phyloP scores from a whole-genome alignment of 1,140 invertebrate species.

The Proales similis region DNA sequence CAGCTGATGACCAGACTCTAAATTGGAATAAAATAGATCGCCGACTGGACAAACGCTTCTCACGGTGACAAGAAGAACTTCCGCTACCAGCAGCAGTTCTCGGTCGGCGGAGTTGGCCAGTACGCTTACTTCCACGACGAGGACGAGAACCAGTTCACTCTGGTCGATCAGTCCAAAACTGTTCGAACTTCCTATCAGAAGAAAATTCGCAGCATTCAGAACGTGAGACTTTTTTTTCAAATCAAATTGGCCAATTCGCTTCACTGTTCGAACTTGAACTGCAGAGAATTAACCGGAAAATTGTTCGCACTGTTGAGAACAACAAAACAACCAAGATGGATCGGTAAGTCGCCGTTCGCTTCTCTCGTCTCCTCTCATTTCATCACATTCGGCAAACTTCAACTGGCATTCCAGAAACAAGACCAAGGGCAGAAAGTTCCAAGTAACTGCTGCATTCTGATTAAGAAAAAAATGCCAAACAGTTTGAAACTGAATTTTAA shows the following conservation, averaged over 20 bases:
- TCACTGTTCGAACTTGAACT: not conserved
- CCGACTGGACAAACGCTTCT: constrained; percentile 90
- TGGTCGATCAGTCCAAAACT: constrained; percentile 28
- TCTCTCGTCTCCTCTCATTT: too few relatives aligned
- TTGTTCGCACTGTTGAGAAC: too few relatives aligned
- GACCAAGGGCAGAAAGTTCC: too few relatives aligned
- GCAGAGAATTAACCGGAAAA: constrained; percentile 19
- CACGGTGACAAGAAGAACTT: constrained; percentile 89
- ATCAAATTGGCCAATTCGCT: not conserved
- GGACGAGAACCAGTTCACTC: constrained; percentile 84
- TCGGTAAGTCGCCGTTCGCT: too few relatives aligned
- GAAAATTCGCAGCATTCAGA: constrained; percentile 15
- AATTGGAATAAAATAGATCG: constrained; percentile 65
- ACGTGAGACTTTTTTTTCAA: constrained; percentile 6
- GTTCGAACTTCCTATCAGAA: constrained; percentile 29
- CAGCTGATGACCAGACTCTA: too few relatives aligned
- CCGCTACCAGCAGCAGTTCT: constrained; percentile 87
- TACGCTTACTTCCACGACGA: constrained; percentile 97
- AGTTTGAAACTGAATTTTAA: not conserved
- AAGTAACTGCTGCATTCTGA: too few relatives aligned
- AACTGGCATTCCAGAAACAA: too few relatives aligned
- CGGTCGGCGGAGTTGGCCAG: constrained; percentile 72
- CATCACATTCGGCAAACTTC: too few relatives aligned
- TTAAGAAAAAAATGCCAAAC: too few relatives aligned
- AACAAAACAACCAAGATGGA: too few relatives aligned